Evolutionary conservation across 1,140 invertebrate genomes (phyloP).

Genomic region (Aplysia californica): DNA sequence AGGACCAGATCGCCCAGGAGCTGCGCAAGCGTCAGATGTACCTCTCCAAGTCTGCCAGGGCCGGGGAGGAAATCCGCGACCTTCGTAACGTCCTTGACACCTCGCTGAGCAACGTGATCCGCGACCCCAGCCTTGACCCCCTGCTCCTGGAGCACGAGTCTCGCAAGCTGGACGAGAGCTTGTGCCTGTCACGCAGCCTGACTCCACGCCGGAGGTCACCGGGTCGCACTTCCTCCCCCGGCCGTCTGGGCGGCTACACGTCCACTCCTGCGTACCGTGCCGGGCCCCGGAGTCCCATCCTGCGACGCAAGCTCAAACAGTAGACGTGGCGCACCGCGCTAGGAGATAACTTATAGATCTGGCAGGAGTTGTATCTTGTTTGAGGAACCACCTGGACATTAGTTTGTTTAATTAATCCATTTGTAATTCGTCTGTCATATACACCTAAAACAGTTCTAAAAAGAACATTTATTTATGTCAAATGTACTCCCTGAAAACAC

Average conservation of each 20-base stretch:
- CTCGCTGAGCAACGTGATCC: constrained; percentile 83
- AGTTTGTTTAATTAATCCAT: no score
- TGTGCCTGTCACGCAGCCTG: constrained; percentile 35
- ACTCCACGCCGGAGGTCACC: constrained; percentile 57
- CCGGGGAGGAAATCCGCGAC: constrained; percentile 87
- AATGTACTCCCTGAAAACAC: no score
- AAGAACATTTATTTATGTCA: no score
- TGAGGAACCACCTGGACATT: no score
- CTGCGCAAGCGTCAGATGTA: constrained; percentile 87
- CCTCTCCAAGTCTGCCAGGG: constrained; percentile 81
- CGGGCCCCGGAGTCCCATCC: constrained; percentile 40
- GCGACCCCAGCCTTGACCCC: constrained; percentile 78
- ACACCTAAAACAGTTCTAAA: no score
- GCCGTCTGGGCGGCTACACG: constrained; percentile 35
- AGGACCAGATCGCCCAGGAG: constrained; percentile 87
- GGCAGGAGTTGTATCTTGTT: no score
- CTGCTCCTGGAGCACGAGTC: constrained; percentile 83
- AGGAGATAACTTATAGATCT: no score
- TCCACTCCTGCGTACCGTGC: constrained; percentile 38
- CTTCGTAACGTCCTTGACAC: constrained; percentile 79
- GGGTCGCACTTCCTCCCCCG: constrained; percentile 49
- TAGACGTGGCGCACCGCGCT: no score
- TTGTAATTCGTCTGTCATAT: no score
- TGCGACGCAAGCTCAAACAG: constrained; percentile 43
- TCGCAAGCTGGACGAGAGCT: constrained; percentile 77